Base-by-base conservation (phyloP, 1,140 invertebrate genomes). In the Ostrea edulis region DNA sequence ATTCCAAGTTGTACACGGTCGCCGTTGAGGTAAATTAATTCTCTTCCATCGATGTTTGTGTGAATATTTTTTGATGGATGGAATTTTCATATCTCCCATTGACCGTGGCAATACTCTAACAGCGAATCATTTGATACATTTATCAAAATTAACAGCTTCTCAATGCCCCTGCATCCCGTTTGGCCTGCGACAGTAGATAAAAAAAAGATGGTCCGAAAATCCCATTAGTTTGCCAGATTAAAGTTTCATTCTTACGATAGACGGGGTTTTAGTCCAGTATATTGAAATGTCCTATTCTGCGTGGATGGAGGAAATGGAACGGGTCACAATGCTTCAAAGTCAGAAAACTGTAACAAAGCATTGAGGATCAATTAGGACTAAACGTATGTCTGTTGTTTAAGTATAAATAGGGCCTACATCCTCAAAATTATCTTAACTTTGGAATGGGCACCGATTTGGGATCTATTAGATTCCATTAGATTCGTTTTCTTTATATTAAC, bases 81-180 rank as follows among this genome's bases (percentile, higher is more conserved):
- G 68, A 77, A 29, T 77, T 77, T 77, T 77, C 35, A 25, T 77
- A 77, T 77, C 68, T 77, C 25, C 29, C 68, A 14, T 77, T 29
- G 25, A 77, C 29, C 14, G 68, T 25, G 68, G 25, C 12, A 25
- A 77, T 77, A 77, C 8, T 29, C 68, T 14, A 77, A 25, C 25
- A 4, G 68, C 25, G 25, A 14, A 77, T 77, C 68, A 35, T 29
- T 9, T 3, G 68, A 29, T 77, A 25, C 68, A 25, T 22, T 77
- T 77, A 35, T 29, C 68, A 77, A 22, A 29, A 77, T 77, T 77
- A 77, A 4, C 68, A 71, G 68, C 9, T 12, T 77, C 68, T 29
- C 22, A 2, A 44, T 25, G 29, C 12, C 68, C 12, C 68, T 77
- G 25, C 29, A 11, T 25, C 29, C 22, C 12, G 68, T 29, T 77